Conservation (phyloP, 1,140 invertebrate genomes). For the Lasaia peninsularis region DNA sequence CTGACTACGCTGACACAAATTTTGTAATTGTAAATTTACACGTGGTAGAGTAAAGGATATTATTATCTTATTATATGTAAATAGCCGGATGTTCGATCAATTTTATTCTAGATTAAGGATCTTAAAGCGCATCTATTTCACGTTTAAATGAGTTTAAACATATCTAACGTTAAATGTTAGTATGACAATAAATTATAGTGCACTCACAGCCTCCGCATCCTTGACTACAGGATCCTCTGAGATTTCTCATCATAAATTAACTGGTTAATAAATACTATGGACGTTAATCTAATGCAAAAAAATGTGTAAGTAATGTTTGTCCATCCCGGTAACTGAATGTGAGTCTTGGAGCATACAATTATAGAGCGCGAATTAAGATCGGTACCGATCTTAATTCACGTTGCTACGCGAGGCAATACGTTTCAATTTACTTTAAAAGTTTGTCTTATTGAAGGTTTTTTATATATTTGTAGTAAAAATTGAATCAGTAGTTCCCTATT, state of each 20-base stretch:
- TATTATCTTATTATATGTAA: no score
- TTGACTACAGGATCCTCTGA: constrained; percentile 13
- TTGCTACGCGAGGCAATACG: no score
- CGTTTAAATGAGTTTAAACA: background rate
- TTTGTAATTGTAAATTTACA: no score
- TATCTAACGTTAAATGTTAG: background rate
- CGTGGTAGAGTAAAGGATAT: no score
- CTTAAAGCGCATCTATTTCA: no score
- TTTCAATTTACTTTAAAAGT: no score
- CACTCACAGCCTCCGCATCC: constrained; percentile 16
- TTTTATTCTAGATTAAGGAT: no score
- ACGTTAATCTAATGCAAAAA: constrained; percentile 25
- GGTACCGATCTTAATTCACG: background rate
- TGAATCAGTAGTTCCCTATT: no score
- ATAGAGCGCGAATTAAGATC: background rate
- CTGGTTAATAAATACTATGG: background rate
- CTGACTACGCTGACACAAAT: no score
- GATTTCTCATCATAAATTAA: constrained; percentile 7
- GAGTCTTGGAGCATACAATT: background rate
- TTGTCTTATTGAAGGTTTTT: no score
- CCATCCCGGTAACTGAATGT: constrained; percentile 22
- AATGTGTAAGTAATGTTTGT: constrained; percentile 18
- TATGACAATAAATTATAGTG: background rate
- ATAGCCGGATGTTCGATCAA: no score
- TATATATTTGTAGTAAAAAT: no score